Evolutionary conservation across 2,113 vertebrate genomes (phyloP), one percentile per base, ranked within the genome.

Genomic region (Nannospalax galili): DNA sequence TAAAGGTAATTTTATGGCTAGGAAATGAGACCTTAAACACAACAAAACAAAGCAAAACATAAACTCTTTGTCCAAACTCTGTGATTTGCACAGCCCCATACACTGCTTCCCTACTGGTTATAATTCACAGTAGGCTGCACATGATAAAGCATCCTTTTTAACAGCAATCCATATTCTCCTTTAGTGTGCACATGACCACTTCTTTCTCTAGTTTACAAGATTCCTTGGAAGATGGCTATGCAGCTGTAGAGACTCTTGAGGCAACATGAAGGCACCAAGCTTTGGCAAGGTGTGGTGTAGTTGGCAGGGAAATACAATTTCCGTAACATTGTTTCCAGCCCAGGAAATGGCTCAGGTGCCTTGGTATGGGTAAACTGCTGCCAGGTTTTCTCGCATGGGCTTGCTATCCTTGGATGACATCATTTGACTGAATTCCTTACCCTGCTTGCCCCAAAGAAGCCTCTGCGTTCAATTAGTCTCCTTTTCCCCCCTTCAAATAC

Each of bases 301-400:
- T n/a, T 97, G 97, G 97, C 97, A 97, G 79, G 94, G 88, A 97
- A 95, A 70, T 90, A 16, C 79, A 80, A 93, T 97, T 97, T 97
- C 98, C 92, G 70, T 91, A 88, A 95, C 80, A 93, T 86, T 97
- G 97, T 96, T 95, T 96, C 77, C 90, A 92, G 78, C 79, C 92
- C 92, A 97, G 96, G 96, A 97, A 97, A 79, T 92, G 92, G 95
- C 93, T 97, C 91, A 96, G 94, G 97, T 93, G 93, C 87, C 80
- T 82, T 45, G 93, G 97, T 75, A 70, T 87, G 94, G 92, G 60
- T 30, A 52, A 62, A 84, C 30, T 14, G 15, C 69, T 93, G 97
- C 97, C 97, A 95, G 91, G 12, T 90, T 90, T 94, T 95, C 60
- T 7, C 91, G 96, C 88, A 89, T 0, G 24, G 96, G 45, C 97